phyloP scores from a whole-genome alignment of 2,888 invertebrate genomes.

The Stenotaenia linearis region DNA sequence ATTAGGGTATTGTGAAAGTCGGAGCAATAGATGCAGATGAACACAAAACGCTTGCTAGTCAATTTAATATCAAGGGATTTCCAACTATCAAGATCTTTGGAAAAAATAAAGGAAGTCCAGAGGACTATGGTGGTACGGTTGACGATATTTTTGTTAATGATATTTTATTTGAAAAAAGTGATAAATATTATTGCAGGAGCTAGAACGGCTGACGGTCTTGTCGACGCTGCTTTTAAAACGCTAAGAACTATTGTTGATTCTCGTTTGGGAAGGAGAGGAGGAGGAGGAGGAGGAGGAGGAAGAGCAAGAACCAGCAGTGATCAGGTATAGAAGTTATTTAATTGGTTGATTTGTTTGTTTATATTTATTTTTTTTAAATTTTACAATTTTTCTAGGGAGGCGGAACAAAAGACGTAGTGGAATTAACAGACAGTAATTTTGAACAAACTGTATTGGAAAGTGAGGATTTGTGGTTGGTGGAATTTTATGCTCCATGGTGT shows the following conservation, averaged over 20 bases:
- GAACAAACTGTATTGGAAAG: conserved; percentile 83
- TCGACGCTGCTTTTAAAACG: conserved; percentile 76
- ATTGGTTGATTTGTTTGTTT: neutral
- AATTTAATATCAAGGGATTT: conserved; percentile 81
- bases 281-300: conserved; percentile 46
- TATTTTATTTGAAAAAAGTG: neutral
- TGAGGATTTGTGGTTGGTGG: conserved; percentile 94
- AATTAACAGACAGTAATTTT: conserved; percentile 93
- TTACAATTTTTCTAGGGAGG: conserved; percentile 36
- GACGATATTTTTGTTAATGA: neutral
- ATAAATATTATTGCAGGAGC: conserved; percentile 50
- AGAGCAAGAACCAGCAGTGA: conserved; percentile 38
- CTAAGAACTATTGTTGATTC: conserved; percentile 66
- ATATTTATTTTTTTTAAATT: neutral
- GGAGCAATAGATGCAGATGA: conserved; percentile 91
- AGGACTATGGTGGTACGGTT: conserved; percentile 64
- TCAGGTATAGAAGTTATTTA: neutral
- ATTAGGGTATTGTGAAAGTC: conserved; percentile 81
- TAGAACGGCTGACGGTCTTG: conserved; percentile 77
- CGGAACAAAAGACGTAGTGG: conserved; percentile 64
- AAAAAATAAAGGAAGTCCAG: conserved; percentile 71
- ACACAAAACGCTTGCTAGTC: conserved; percentile 70
- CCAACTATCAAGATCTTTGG: conserved; percentile 95
- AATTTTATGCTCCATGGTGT: conserved; percentile 87
- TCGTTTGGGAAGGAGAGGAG: conserved; percentile 55